Evolutionary conservation across 2,797 vertebrate species (phyloP).

Genomic region (Malurus splendens): DNA sequence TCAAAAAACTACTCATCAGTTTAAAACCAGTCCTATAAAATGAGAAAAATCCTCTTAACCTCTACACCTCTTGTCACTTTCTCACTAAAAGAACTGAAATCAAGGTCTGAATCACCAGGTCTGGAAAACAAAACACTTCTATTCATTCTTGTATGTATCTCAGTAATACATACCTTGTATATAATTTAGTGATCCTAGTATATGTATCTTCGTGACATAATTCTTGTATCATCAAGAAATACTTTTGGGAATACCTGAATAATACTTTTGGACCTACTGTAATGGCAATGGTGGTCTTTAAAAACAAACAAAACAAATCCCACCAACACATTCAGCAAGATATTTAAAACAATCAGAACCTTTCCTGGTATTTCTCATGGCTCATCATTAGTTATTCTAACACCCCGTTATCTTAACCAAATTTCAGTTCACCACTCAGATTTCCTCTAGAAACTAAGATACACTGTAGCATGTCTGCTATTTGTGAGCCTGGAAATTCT

Average conservation of each 20-base stretch:
- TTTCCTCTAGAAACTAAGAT: constrained; percentile 14
- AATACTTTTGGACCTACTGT: neutral
- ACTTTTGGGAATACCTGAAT: neutral
- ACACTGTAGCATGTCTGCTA: constrained; percentile 1
- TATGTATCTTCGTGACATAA: neutral
- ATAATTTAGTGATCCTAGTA: neutral
- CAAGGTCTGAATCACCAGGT: neutral
- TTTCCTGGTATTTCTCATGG: neutral
- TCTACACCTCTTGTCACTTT: neutral
- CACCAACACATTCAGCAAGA: neutral
- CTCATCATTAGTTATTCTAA: neutral
- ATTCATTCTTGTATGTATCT: neutral
- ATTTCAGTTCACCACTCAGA: neutral
- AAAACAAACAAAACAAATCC: neutral
- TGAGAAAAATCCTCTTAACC: neutral
- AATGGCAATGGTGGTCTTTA: neutral
- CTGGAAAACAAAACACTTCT: neutral
- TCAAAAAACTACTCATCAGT: neutral
- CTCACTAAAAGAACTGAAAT: neutral
- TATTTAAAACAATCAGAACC: neutral
- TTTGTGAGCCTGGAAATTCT: constrained; percentile 42
- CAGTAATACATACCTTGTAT: neutral
- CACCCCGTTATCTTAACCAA: constrained; percentile 16
- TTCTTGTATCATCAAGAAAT: neutral
- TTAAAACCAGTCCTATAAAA: neutral